Conservation (phyloP, 2,113 vertebrate species). For the Notiomystis cincta region DNA sequence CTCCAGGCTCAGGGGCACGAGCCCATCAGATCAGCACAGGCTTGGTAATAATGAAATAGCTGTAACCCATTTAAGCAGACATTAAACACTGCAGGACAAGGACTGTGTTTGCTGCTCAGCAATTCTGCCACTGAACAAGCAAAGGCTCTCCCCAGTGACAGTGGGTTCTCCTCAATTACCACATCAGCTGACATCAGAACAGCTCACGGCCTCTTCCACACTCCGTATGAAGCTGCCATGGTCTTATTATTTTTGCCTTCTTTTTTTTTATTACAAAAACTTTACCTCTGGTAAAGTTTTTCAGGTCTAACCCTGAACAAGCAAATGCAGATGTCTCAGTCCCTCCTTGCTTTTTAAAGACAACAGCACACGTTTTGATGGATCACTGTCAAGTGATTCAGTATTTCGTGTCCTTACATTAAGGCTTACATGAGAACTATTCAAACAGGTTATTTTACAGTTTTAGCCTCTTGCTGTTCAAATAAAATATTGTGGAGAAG, state of each 20-base stretch:
- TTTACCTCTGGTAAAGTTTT: too few relatives aligned
- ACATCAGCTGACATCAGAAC: constrained; percentile 27
- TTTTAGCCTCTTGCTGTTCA: background rate
- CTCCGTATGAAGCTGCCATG: background rate
- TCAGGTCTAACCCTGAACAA: background rate
- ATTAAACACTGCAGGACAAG: background rate
- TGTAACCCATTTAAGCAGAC: background rate
- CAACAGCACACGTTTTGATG: background rate
- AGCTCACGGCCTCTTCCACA: background rate
- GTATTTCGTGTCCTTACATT: background rate
- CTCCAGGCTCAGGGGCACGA: background rate
- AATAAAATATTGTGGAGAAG: background rate
- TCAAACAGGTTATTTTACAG: background rate
- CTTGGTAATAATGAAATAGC: constrained; percentile 6
- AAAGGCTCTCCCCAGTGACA: background rate
- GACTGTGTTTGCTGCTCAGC: constrained; percentile 14
- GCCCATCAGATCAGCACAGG: background rate
- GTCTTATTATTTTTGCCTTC: background rate
- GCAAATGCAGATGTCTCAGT: background rate
- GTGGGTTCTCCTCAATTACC: background rate
- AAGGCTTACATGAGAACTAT: background rate
- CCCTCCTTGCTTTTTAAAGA: background rate
- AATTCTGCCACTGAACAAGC: constrained; percentile 8
- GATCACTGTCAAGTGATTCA: background rate
- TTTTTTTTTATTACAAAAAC: background rate